Base-by-base conservation (phyloP, 92 coral and sea anemone genomes). In the Virgularia gustaviana region DNA sequence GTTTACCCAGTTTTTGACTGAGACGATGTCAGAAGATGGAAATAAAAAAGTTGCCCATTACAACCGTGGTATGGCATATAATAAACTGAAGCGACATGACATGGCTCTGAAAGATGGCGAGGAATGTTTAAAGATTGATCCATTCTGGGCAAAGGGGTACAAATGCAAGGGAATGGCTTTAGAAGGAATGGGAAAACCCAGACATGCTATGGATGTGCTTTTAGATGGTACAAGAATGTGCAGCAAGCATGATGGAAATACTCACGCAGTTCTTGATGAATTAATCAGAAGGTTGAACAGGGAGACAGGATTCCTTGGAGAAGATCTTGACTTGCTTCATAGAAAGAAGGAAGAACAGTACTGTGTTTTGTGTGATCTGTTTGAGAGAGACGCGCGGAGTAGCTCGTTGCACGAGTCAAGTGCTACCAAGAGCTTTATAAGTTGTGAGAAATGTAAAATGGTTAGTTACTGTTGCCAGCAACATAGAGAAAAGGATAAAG, bases 81-180 rank as follows among this genome's bases (percentile, higher is more conserved):
- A 51, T 28, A 51, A 51, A 6, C 57, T 51, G 18, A 28, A 28
- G 6, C 9, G 24, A 5, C 57, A 51, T 51, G 19, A 51, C 5
- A 51, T 16, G n/a, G 57, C 57, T 28, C 24, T 51, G 24, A 6
- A 51, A n/a, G 57, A 51, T n/a, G 57, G 57, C 8, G 57, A 51
- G 57, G 57, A 51, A 51, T 51, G 57, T n/a, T n/a, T 51, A n/a
- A 51, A n/a, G 24, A 51, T 51, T 51, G 57, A 51, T 51, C 57
- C 57, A n/a, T 51, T 51, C 57, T 51, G 57, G 57, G 57, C 57
- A 51, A 51, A 51, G 57, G 57, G 57, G 19, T 51, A 51, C 57
- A 51, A 51, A n/a, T 51, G 57, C 18, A 51, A 51, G 57, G 57
- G 57, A 5, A 16, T 51, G 57, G 57, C 57, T 51, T 51, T 51